These are phyloP conservation scores for Geotrupes spiniger DNA, from an alignment of 2,888 invertebrate genomes.

Conservation along the genomic window DNA sequence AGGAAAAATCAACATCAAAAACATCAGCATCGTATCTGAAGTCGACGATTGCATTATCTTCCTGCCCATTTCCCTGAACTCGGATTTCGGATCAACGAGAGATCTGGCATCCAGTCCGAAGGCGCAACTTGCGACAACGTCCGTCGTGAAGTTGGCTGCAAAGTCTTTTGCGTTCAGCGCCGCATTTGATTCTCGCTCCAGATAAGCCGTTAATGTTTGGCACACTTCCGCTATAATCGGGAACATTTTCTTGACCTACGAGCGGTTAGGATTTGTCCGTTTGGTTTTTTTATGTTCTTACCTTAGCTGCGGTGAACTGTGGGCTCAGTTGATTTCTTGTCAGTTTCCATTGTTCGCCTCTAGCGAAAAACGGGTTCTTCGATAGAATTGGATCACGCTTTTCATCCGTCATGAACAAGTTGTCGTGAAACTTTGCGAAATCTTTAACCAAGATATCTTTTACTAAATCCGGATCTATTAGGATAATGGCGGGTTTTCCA, in stretches of 20 bases:
- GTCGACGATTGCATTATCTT: slow-evolving; percentile 28
- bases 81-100: slow-evolving; percentile 37
- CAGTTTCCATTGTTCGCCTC: slow-evolving; percentile 26
- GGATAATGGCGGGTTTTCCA: slow-evolving; percentile 17
- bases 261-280: neutral
- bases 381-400: slow-evolving; percentile 22
- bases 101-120: slow-evolving; percentile 49
- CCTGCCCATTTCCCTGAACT: slow-evolving; percentile 33
- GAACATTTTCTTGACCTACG: slow-evolving; percentile 12
- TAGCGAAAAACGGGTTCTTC: slow-evolving; percentile 24
- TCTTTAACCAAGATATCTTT: slow-evolving; percentile 23
- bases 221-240: slow-evolving; percentile 9
- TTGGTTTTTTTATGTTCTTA: slow-evolving; percentile 22
- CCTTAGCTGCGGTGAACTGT: slow-evolving; percentile 36
- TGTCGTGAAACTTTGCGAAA: slow-evolving; percentile 24
- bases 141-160: slow-evolving; percentile 37
- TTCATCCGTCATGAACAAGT: slow-evolving; percentile 20
- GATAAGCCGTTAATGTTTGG: slow-evolving; percentile 7
- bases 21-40: no score
- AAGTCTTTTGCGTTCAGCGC: slow-evolving; percentile 24
- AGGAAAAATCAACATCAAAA: no score
- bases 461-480: slow-evolving; percentile 23
- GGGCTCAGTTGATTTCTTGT: slow-evolving; percentile 35
- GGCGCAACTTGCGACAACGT: slow-evolving; percentile 50
- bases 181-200: neutral